Conservation (phyloP, 2,113 vertebrate species). For the Dasyprocta punctata region DNA sequence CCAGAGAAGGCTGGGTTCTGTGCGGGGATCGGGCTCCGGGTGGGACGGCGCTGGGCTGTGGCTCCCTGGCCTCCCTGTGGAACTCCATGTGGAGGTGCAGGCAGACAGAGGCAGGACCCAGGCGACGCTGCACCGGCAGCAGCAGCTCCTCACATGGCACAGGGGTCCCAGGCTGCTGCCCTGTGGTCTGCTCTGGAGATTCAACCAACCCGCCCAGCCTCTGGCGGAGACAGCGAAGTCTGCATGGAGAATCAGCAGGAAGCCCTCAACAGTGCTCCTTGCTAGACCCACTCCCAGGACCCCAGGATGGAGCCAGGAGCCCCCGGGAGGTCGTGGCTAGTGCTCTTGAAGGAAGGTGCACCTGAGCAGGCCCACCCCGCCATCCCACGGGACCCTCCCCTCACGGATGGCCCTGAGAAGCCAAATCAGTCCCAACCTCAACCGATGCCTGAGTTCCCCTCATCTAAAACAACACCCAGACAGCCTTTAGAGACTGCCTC, state of each 20-base stretch:
- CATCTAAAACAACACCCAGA: fast-evolving
- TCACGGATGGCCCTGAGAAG: fast-evolving
- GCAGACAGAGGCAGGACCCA: fast-evolving
- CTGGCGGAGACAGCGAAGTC: fast-evolving
- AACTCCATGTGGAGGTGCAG: no score
- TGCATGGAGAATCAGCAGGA: neutral
- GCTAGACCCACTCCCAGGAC: neutral
- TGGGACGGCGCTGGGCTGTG: fast-evolving
- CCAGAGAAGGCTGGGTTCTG: neutral
- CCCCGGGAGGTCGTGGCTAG: fast-evolving
- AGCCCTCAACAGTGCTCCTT: fast-evolving
- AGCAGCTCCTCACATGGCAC: fast-evolving
- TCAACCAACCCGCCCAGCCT: fast-evolving
- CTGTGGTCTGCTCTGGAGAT: neutral
- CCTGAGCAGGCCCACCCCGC: neutral
- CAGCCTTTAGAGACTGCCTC: neutral
- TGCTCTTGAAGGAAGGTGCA: neutral
- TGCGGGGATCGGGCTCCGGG: fast-evolving
- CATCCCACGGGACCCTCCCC: fast-evolving
- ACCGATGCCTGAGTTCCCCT: neutral
- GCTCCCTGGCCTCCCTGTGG: fast-evolving
- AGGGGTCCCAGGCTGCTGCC: fast-evolving
- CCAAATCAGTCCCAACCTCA: neutral
- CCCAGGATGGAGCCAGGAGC: neutral
- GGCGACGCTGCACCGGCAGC: fast-evolving